Percentiles rank a stretch among this genome's conserved stretches.
Conservation (phyloP, 2,888 invertebrate genomes). For the Synergus laeviventris region DNA sequence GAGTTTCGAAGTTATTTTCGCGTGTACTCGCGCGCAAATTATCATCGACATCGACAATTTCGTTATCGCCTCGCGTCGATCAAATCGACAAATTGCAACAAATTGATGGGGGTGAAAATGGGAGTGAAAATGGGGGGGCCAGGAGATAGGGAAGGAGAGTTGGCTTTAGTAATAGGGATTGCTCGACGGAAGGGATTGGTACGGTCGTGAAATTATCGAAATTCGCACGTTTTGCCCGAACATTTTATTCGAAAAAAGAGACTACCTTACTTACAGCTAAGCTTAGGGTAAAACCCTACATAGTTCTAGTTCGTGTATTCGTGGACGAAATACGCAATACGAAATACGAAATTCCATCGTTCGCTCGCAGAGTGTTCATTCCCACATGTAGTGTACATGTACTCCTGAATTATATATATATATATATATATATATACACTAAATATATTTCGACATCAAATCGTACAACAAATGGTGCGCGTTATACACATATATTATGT, state of each 20-base stretch:
- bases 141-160: neutral
- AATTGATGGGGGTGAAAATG: conserved; percentile 46
- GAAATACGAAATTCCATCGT: conserved; percentile 18
- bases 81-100: conserved; percentile 62
- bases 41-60: conserved; percentile 53
- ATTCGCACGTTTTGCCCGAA: conserved; percentile 45
- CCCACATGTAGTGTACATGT: neutral
- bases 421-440: conserved; percentile 31
- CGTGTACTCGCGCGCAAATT: conserved; percentile 50
- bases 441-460: conserved; percentile 61
- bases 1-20: conserved; percentile 42
- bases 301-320: neutral
- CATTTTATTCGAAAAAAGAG: neutral
- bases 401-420: neutral
- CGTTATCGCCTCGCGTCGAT: conserved; percentile 61
- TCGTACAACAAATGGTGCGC: conserved; percentile 58
- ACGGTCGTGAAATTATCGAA: conserved; percentile 62
- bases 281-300: conserved; percentile 16
- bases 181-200: conserved; percentile 41
- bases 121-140: neutral
- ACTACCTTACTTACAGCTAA: conserved; percentile 21
- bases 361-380: neutral
- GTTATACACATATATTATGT: neutral
- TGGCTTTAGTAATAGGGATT: conserved; percentile 38
- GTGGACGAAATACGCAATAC: conserved; percentile 30